phyloP scores from a whole-genome alignment of 2,888 invertebrate genomes.

The Gryllus longicercus region DNA sequence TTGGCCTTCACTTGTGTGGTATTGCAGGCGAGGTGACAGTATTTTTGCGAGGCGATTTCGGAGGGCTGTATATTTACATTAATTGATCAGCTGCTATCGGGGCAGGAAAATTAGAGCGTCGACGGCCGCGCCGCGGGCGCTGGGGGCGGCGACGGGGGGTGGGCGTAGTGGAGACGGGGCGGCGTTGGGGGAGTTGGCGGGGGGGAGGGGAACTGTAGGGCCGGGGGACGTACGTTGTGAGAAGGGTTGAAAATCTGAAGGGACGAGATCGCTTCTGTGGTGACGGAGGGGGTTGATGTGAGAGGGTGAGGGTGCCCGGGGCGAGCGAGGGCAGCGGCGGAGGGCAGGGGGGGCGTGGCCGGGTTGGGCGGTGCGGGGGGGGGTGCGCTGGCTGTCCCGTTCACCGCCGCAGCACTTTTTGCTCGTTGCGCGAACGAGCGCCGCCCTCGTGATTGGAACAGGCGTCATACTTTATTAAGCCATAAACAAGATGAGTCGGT shows the following conservation, averaged over 20 bases:
- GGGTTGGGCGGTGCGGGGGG: neutral
- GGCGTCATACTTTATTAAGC: slow-evolving; percentile 10
- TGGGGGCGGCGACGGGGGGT: neutral
- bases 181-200: neutral
- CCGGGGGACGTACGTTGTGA: too few species aligned
- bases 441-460: neutral
- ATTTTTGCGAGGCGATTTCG: neutral
- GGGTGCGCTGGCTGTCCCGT: neutral
- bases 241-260: neutral
- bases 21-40: neutral
- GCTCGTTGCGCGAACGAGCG: neutral
- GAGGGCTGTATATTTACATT: neutral
- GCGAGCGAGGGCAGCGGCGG: neutral
- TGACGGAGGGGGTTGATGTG: neutral
- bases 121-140: neutral
- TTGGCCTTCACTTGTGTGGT: neutral
- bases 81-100: neutral
- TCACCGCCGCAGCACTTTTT: neutral
- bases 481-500: neutral
- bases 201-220: neutral
- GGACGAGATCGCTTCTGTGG: neutral
- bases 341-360: neutral
- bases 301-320: neutral
- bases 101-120: neutral
- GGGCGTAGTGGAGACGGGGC: neutral